Conservation (phyloP, 2,888 invertebrate genomes). For the Dusona sp. region DNA sequence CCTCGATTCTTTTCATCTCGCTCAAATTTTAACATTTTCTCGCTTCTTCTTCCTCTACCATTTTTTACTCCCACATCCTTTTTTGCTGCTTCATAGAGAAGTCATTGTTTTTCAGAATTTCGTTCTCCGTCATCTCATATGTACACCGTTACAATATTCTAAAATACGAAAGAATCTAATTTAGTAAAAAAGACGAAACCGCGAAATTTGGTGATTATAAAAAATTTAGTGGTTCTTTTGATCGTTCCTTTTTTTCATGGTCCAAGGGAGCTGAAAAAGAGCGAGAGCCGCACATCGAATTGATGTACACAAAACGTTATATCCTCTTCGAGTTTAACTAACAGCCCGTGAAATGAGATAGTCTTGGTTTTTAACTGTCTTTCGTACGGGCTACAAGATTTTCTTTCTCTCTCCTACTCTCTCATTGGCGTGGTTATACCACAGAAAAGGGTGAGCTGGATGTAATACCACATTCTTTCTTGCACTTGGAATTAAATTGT, state of each 20-base stretch:
- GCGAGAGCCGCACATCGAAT: slow-evolving; percentile 31
- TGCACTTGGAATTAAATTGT: slow-evolving; percentile 21
- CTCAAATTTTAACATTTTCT: slow-evolving; percentile 68
- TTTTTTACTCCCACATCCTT: slow-evolving; percentile 61
- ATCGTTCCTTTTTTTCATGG: slow-evolving; percentile 22
- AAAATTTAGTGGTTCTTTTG: slow-evolving; percentile 17
- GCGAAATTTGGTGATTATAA: not conserved
- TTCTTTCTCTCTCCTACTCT: not conserved
- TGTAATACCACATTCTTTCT: slow-evolving; percentile 18
- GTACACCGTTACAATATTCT: not conserved
- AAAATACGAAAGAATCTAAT: not conserved
- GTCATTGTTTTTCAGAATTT: slow-evolving; percentile 6
- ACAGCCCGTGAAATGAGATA: slow-evolving; percentile 67
- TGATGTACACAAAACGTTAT: slow-evolving; percentile 53
- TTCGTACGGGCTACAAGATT: slow-evolving; percentile 3
- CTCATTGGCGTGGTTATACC: not conserved
- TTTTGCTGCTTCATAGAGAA: slow-evolving; percentile 18
- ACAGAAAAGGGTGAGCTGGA: not conserved
- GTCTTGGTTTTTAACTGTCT: slow-evolving; percentile 39
- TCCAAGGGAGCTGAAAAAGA: slow-evolving; percentile 19
- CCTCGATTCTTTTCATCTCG: slow-evolving; percentile 51
- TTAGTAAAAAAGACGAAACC: not conserved
- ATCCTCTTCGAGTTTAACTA: slow-evolving; percentile 62
- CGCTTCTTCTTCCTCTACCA: slow-evolving; percentile 36
- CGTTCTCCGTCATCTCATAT: slow-evolving; percentile 4